Evolutionary conservation across 2,888 invertebrate species (phyloP).

Genomic region (Phaedon cochleariae): DNA sequence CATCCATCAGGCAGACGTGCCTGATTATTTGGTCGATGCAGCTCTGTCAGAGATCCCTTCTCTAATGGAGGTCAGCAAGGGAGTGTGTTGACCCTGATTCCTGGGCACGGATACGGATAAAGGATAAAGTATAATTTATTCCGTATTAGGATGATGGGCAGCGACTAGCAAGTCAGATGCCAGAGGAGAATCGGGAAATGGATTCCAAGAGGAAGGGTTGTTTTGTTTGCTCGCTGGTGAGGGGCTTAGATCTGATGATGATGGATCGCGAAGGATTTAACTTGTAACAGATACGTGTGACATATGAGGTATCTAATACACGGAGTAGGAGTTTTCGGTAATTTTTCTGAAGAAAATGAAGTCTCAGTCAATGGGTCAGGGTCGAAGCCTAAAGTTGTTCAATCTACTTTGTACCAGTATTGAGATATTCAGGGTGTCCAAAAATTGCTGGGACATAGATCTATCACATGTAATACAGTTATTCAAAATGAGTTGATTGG

Average conservation of each 20-base stretch:
- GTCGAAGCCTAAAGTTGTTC: too few relatives aligned
- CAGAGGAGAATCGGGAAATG: not conserved
- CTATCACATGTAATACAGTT: too few relatives aligned
- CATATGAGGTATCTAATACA: not conserved
- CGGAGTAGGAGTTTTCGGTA: too few relatives aligned
- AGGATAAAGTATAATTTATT: not conserved
- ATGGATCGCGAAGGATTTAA: not conserved
- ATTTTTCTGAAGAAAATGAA: too few relatives aligned
- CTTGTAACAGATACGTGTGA: not conserved
- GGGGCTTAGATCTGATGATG: not conserved
- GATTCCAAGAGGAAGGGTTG: not conserved
- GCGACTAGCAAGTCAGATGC: not conserved
- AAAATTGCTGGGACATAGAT: too few relatives aligned
- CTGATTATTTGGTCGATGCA: constrained; percentile 28
- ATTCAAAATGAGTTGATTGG: too few relatives aligned
- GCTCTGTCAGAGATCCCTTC: constrained; percentile 17
- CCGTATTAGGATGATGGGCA: not conserved
- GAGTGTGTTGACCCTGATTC: not conserved
- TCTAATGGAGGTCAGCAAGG: constrained; percentile 14
- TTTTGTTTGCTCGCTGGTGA: not conserved
- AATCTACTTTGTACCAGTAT: too few relatives aligned
- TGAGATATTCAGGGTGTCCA: too few relatives aligned
- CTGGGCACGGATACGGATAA: not conserved
- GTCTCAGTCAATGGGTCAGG: too few relatives aligned
- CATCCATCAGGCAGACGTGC: constrained; percentile 29